These are phyloP conservation scores for Taphrorychus bicolor DNA, from an alignment of 2,888 invertebrate species.

Conservation along the genomic window DNA sequence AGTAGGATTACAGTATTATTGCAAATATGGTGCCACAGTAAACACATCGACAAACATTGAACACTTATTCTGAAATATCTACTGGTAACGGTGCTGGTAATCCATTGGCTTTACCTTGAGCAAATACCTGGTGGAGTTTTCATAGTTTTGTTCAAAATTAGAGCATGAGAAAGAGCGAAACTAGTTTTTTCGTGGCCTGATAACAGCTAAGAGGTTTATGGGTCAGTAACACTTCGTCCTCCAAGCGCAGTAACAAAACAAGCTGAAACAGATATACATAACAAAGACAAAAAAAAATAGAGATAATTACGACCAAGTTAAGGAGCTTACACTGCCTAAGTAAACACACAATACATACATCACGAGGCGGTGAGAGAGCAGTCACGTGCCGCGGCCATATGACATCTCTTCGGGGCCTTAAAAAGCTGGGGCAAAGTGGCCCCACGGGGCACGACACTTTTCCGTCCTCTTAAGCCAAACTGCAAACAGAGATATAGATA, in stretches of 20 bases:
- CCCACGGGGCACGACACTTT: slow-evolving; percentile 33
- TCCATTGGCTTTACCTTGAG: slow-evolving; percentile 16
- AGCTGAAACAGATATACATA: too few species aligned
- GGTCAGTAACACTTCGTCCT: too few species aligned
- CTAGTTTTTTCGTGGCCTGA: not conserved
- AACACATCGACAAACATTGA: slow-evolving; percentile 29
- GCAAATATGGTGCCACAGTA: slow-evolving; percentile 29
- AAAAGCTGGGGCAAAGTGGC: slow-evolving; percentile 18
- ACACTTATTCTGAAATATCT: slow-evolving; percentile 16
- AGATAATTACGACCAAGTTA: slow-evolving; percentile 32
- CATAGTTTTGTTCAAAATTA: too few species aligned
- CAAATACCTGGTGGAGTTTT: slow-evolving; percentile 16
- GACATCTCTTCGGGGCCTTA: slow-evolving; percentile 38
- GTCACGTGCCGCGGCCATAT: slow-evolving; percentile 40
- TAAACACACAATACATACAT: slow-evolving; percentile 31
- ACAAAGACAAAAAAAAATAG: slow-evolving; percentile 19
- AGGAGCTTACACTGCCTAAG: slow-evolving; percentile 32
- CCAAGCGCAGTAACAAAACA: too few species aligned
- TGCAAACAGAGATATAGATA: slow-evolving; percentile 30
- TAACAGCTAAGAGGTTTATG: not conserved
- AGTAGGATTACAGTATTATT: slow-evolving; percentile 33
- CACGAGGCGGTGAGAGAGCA: slow-evolving; percentile 35
- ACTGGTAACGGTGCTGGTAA: slow-evolving; percentile 27
- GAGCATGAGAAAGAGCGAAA: not conserved
- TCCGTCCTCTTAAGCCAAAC: slow-evolving; percentile 26